These are phyloP conservation scores for Thecocarcelia acutangulata DNA, from an alignment of 2,888 invertebrate genomes.

Conservation along the genomic window DNA sequence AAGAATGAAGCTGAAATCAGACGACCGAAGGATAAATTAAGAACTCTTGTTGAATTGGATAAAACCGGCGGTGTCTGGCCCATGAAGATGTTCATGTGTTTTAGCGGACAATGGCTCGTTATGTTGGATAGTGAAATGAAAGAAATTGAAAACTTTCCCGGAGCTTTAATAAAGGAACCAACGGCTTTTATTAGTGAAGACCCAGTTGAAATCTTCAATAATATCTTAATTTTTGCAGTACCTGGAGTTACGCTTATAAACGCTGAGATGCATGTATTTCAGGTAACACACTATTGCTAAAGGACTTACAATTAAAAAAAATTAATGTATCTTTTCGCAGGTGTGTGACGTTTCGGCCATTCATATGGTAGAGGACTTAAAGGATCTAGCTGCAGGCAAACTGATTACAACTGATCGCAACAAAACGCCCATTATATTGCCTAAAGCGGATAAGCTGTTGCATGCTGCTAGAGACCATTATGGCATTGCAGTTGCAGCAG, in stretches of 20 bases:
- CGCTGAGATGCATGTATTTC: slow-evolving; percentile 98
- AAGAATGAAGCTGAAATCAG: slow-evolving; percentile 93
- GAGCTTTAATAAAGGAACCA: slow-evolving; percentile 94
- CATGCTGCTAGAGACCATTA: slow-evolving; percentile 77
- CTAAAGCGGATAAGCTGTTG: slow-evolving; percentile 72
- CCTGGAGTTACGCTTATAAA: slow-evolving; percentile 86
- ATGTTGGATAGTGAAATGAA: slow-evolving; percentile 97
- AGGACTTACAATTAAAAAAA: not conserved
- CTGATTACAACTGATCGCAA: slow-evolving; percentile 82
- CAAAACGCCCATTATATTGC: slow-evolving; percentile 73
- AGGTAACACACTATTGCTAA: slow-evolving; percentile 83
- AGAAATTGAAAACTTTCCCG: slow-evolving; percentile 97
- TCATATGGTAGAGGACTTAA: slow-evolving; percentile 91
- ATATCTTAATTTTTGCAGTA: slow-evolving; percentile 98
- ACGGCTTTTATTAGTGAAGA: slow-evolving; percentile 97
- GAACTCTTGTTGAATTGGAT: slow-evolving; percentile 93
- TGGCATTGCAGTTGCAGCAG: slow-evolving; percentile 79
- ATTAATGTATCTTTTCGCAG: slow-evolving; percentile 78
- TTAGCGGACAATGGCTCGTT: slow-evolving; percentile 93
- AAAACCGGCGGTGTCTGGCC: slow-evolving; percentile 99
- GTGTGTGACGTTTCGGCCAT: slow-evolving; percentile 90
- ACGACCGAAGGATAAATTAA: slow-evolving; percentile 95
- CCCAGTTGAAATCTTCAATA: slow-evolving; percentile 98
- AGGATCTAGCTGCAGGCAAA: slow-evolving; percentile 85
- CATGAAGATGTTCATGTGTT: slow-evolving; percentile 95